Evolutionary conservation across 2,113 vertebrate species (phyloP), one percentile per base, ranked within the genome.

Genomic region (Lepidothrix coronata): DNA sequence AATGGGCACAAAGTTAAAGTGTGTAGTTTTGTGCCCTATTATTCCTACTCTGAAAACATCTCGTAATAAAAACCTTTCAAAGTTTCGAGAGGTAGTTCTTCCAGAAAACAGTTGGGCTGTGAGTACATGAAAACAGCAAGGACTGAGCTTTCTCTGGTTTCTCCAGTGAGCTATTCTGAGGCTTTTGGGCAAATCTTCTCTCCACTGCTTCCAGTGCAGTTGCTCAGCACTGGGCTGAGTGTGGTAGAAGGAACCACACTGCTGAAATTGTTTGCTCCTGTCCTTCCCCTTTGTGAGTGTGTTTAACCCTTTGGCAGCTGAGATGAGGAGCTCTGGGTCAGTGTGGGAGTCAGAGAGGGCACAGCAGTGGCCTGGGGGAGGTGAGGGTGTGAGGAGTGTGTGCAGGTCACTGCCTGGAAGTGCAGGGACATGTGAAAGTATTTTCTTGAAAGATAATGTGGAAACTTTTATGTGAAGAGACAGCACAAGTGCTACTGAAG

Each of bases 241-340:
- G 1, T 0, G 2, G 33, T 3, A 25, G 84, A 77, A 71, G 35
- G 44, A 73, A 66, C 12, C 1, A 6, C 52, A 11, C 3, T 8
- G 43, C 35, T 49, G 28, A 59, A 46, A 25, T 68, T 6, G 9
- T 58, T 72, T 85, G 76, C n/a, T 62, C 16, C 18, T 68, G n/a
- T n/a, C 44, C 11, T 83, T 78, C 39, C 14, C 1, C 39, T 41
- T 63, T 63, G 9, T 52, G 78, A 19, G 10, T 2, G 3, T 39
- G 43, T 65, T 74, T 41, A 62, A 54, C 46, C 30, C 49, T n/a
- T 73, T 35, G 9, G 35, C 71, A 66, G 82, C 22, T 17, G 66
- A 33, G 37, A 10, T 71, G 5, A 63, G 30, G 74, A 72, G 37
- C 52, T 12, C 19, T 49, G 28, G n/a, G 14, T 16, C 8, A 7